These are phyloP conservation scores for Dendrocincla tyrannina DNA, from an alignment of 2,797 vertebrate species.

Conservation along the genomic window DNA sequence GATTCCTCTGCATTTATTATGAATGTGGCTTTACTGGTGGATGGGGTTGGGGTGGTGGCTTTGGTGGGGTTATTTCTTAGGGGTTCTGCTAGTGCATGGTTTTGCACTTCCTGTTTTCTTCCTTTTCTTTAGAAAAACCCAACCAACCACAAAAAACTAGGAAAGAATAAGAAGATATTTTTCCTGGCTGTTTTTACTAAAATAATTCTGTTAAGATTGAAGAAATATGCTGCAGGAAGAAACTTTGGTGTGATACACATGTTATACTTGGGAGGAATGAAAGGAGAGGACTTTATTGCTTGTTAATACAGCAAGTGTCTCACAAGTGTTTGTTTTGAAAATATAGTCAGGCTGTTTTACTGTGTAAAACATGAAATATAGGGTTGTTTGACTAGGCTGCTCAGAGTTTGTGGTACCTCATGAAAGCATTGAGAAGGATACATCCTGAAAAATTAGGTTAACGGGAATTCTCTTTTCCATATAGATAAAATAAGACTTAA, in stretches of 20 bases:
- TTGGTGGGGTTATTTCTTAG: not conserved
- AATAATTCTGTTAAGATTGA: not conserved
- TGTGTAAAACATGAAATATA: not conserved
- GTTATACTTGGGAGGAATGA: not conserved
- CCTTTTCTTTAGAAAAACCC: not conserved
- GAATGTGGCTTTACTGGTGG: not conserved
- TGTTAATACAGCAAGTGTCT: not conserved
- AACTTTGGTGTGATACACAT: not conserved
- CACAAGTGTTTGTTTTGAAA: not conserved
- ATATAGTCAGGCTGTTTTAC: not conserved
- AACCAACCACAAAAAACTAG: not conserved
- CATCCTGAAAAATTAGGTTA: not conserved
- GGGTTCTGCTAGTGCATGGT: not conserved
- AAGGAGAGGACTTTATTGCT: not conserved
- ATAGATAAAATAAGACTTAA: not conserved
- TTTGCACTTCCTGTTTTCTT: not conserved
- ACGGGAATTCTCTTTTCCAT: not conserved
- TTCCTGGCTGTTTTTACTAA: not conserved
- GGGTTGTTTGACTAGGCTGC: conserved; percentile 13
- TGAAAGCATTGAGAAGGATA: not conserved
- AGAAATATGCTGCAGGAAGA: not conserved
- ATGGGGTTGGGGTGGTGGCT: rapidly evolving
- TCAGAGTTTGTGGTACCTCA: not conserved
- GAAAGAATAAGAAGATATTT: not conserved
- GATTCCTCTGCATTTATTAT: rapidly evolving